Evolutionary conservation across 2,113 vertebrate genomes (phyloP).

Genomic region (Phaetusa simplex): DNA sequence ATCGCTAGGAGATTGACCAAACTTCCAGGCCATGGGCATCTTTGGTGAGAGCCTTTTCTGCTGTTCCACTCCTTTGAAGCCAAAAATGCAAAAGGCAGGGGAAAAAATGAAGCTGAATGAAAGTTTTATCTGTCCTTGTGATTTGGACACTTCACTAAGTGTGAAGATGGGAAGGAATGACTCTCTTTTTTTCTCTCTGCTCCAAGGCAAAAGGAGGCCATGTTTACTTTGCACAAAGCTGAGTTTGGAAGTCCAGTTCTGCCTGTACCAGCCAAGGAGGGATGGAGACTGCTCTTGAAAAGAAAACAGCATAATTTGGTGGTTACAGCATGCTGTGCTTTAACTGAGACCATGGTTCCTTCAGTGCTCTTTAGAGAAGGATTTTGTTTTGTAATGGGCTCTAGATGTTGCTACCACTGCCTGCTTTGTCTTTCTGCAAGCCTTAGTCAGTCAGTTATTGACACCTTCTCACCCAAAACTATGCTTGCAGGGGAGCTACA

Average conservation of each 20-base stretch:
- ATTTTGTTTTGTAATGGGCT: background rate
- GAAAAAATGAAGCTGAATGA: background rate
- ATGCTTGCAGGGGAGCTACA: background rate
- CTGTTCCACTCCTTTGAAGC: background rate
- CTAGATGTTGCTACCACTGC: background rate
- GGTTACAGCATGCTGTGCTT: background rate
- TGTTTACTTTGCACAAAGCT: background rate
- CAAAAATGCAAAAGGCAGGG: background rate
- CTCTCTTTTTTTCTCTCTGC: background rate
- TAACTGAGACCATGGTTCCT: background rate
- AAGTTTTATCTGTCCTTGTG: background rate
- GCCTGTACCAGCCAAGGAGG: background rate
- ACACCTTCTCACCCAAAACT: background rate
- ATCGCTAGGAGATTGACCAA: background rate
- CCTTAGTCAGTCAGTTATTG: background rate
- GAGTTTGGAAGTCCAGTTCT: background rate
- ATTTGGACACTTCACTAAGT: background rate
- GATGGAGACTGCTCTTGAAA: background rate
- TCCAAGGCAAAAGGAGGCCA: background rate
- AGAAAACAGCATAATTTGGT: background rate
- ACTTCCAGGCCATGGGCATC: background rate
- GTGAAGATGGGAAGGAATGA: background rate
- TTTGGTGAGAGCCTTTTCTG: background rate
- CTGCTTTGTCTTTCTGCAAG: background rate
- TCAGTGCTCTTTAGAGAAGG: background rate